Percentiles rank a stretch among this genome's conserved stretches.
Conservation (phyloP, 2,888 invertebrate species). For the Sisyra terminalis region DNA sequence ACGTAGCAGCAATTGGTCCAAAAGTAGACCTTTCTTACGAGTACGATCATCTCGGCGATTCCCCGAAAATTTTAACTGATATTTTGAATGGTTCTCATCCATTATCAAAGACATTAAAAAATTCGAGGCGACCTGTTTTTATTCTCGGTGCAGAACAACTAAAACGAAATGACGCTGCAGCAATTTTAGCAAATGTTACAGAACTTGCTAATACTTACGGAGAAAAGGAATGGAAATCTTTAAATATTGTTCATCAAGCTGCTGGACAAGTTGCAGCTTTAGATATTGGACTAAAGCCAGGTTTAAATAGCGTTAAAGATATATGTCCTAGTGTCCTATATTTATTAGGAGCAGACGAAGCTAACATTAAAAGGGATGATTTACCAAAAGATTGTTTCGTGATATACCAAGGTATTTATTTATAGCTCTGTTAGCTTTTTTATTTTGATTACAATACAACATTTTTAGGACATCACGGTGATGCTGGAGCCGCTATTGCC, state of each 20-base stretch:
- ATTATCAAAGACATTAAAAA: conserved; percentile 47
- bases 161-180: conserved; percentile 59
- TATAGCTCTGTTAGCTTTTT: background rate
- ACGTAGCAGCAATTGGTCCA: conserved; percentile 77
- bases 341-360: conserved; percentile 88
- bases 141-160: conserved; percentile 81
- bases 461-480: conserved; percentile 81
- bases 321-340: conserved; percentile 65
- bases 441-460: conserved; percentile 6
- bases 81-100: conserved; percentile 55
- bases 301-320: conserved; percentile 40
- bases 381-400: conserved; percentile 70
- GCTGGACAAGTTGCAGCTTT: conserved; percentile 89
- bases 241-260: conserved; percentile 88
- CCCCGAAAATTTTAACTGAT: conserved; percentile 53
- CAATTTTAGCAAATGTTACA: conserved; percentile 54
- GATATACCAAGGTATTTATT: conserved; percentile 71
- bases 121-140: conserved; percentile 77
- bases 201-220: conserved; percentile 35
- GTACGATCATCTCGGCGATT: conserved; percentile 79
- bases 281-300: conserved; percentile 83
- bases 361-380: conserved; percentile 55
- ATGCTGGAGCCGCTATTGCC: conserved; percentile 80
- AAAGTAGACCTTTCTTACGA: conserved; percentile 86
- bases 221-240: conserved; percentile 54